A percentile compares a stretch with the other conserved stretches of the same genome.
Conservation (phyloP, 2,113 vertebrate species). For the Coryphaenoides rupestris region DNA sequence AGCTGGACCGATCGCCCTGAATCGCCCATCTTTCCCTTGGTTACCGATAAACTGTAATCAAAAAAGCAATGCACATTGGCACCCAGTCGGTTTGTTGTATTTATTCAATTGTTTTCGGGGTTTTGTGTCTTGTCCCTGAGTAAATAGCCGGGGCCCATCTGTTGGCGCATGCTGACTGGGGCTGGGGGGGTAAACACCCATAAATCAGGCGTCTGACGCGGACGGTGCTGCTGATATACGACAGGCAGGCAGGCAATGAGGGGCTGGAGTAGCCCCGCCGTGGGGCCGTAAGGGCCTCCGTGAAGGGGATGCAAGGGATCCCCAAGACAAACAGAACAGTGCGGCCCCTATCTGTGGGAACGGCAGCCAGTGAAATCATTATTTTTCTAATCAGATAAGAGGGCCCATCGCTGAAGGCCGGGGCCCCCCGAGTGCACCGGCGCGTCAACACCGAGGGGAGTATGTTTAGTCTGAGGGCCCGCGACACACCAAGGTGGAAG, state of each 20-base stretch:
- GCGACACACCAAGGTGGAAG: slow-evolving; percentile 57
- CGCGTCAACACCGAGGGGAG: slow-evolving; percentile 55
- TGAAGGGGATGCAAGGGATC: slow-evolving; percentile 33
- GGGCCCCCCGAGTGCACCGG: slow-evolving; percentile 23
- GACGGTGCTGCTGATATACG: slow-evolving; percentile 69
- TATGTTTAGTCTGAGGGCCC: slow-evolving; percentile 72
- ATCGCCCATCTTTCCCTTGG: slow-evolving; percentile 21
- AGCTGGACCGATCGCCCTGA: background rate
- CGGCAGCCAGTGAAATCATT: slow-evolving; percentile 67
- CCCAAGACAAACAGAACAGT: slow-evolving; percentile 68
- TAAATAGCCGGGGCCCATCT: slow-evolving; percentile 73
- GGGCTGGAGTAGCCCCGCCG: slow-evolving; percentile 34
- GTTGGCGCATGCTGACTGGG: slow-evolving; percentile 53
- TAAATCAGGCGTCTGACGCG: slow-evolving; percentile 63
- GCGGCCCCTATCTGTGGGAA: slow-evolving; percentile 67
- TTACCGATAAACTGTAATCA: slow-evolving; percentile 63
- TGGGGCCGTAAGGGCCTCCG: slow-evolving; percentile 22
- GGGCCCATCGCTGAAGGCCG: slow-evolving; percentile 23
- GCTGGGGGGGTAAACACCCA: slow-evolving; percentile 58
- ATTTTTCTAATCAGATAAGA: slow-evolving; percentile 75
- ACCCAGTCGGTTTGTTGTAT: slow-evolving; percentile 56
- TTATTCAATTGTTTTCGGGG: slow-evolving; percentile 56
- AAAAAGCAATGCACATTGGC: slow-evolving; percentile 41
- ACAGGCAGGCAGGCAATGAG: slow-evolving; percentile 60
- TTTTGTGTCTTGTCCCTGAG: slow-evolving; percentile 49